phyloP scores from a whole-genome alignment of 2,888 invertebrate genomes.

The Silvanus unidentatus region DNA sequence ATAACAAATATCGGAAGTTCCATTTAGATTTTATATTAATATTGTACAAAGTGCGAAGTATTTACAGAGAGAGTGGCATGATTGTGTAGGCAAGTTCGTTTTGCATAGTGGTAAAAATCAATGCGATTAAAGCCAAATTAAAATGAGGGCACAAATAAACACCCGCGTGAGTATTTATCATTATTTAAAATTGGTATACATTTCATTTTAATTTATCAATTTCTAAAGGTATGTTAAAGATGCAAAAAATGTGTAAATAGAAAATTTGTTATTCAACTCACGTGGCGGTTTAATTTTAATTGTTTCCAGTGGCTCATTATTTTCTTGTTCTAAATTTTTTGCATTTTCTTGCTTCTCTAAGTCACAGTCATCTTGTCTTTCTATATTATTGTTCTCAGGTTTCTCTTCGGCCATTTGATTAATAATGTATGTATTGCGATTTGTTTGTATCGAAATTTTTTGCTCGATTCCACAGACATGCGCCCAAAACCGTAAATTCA shows the following conservation, averaged over 20 bases:
- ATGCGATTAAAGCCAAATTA: too few relatives aligned
- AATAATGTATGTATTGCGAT: background rate
- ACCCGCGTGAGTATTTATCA: too few relatives aligned
- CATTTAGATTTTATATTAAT: background rate
- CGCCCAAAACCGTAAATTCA: background rate
- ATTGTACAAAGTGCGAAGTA: too few relatives aligned
- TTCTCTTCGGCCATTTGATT: too few relatives aligned
- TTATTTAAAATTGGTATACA: too few relatives aligned
- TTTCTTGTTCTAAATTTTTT: slow-evolving; percentile 18
- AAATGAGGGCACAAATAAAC: too few relatives aligned
- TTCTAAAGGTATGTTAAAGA: too few relatives aligned
- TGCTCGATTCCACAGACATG: background rate
- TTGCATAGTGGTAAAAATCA: too few relatives aligned
- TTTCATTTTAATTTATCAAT: too few relatives aligned
- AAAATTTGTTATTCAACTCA: slow-evolving; percentile 26
- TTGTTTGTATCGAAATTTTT: background rate
- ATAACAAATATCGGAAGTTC: background rate
- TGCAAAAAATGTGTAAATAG: too few relatives aligned
- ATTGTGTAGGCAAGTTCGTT: too few relatives aligned
- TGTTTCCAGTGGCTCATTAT: slow-evolving; percentile 31
- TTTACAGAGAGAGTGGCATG: too few relatives aligned
- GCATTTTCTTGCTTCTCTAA: slow-evolving; percentile 22
- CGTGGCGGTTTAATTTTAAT: slow-evolving; percentile 34
- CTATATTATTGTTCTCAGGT: background rate
- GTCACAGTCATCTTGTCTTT: slow-evolving; percentile 13